Base-by-base conservation (phyloP, 2,797 vertebrate species). In the Dendrocincla fuliginosa region DNA sequence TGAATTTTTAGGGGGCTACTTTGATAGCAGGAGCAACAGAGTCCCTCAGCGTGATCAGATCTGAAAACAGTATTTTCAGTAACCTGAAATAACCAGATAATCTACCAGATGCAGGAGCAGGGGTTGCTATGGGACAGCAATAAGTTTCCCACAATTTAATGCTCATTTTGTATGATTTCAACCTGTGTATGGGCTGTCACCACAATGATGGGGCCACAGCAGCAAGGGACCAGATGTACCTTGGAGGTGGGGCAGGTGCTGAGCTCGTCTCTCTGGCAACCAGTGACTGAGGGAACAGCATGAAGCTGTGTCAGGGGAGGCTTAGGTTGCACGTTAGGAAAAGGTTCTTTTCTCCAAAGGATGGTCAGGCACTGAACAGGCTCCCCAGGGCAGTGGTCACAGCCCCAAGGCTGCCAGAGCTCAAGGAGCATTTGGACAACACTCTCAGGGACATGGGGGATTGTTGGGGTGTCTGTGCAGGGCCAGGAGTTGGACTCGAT, bases 191-290 rank as follows among this genome's bases (percentile, higher is more conserved):
- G 20, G 52, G 52, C 15, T 82, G 46, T 60, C 57, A 70, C 12
- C 32, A 52, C 37, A 0, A 0, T 28, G 24, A 67, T 3, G 1
- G 44, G 76, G 44, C 24, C 44, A 53, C 55, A 71, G 49, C 65
- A 81, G 35, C 3, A 39, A 55, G 30, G 49, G 23, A 15, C 17
- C 35, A 47, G 16, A 27, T 1, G 9, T 44, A 39, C 53, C 63
- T 60, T 23, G 39, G 70, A 59, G 67, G 53, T 42, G 5, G 9
- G 39, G 27, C 32, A n/a, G 13, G 13, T 61, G 33, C 28, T 89
- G 56, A 76, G 60, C 25, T 50, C 57, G n/a, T 63, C 41, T 67
- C 46, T 76, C 46, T 69, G 39, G 19, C 77, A 20, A 41, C 53
- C 64, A 69, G 24, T 33, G 41, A 55, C 41, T 69, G 19, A 68